These are phyloP conservation scores for Cuculus canorus DNA, from an alignment of 2,797 vertebrate genomes.

Conservation along the genomic window DNA sequence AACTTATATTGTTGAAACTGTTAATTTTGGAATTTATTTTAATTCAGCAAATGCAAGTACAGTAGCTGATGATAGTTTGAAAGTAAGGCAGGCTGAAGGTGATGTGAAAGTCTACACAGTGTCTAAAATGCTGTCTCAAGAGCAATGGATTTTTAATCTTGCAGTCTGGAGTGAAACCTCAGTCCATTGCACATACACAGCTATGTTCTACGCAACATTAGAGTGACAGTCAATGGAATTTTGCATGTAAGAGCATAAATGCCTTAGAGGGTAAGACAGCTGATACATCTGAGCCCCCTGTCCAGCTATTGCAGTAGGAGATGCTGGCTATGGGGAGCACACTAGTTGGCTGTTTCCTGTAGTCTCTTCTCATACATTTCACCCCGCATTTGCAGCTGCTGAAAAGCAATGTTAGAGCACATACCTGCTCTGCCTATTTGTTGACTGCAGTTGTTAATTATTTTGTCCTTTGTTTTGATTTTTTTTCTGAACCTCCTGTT, in stretches of 20 bases:
- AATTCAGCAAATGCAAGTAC: not conserved
- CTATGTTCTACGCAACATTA: not conserved
- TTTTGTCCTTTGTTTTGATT: not conserved
- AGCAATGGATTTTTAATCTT: not conserved
- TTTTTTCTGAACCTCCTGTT: not conserved
- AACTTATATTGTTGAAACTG: not conserved
- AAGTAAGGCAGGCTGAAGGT: not conserved
- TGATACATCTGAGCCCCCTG: not conserved
- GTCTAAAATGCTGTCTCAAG: not conserved
- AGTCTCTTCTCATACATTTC: not conserved
- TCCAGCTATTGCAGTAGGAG: not conserved
- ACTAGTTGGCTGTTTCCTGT: not conserved
- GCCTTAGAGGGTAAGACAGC: fast-evolving
- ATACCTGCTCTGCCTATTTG: not conserved
- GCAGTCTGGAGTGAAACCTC: not conserved
- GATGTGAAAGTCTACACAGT: not conserved
- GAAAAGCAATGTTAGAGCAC: not conserved
- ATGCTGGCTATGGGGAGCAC: not conserved
- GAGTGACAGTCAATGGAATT: not conserved
- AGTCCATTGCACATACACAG: not conserved
- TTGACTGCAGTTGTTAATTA: not conserved
- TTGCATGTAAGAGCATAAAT: not conserved
- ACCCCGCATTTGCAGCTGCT: not conserved
- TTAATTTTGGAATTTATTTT: not conserved
- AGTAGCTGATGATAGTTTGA: not conserved